Conservation (phyloP, 1,140 invertebrate genomes). For the Goniozus legneri region DNA sequence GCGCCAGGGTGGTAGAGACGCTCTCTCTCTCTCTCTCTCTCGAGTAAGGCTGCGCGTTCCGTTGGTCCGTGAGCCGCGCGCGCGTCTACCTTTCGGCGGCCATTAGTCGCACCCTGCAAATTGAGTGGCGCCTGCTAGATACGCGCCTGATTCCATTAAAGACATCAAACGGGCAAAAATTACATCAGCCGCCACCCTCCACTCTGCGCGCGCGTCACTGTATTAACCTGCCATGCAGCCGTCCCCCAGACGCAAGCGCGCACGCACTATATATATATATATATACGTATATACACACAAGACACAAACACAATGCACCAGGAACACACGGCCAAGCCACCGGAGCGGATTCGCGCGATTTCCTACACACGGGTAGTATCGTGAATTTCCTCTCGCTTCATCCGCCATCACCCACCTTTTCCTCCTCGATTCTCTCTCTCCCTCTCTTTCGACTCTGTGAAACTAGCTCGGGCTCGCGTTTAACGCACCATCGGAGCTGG, state of each 20-base stretch:
- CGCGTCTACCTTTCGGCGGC: slow-evolving; percentile 39
- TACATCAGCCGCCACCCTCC: slow-evolving; percentile 49
- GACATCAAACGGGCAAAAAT: slow-evolving; percentile 55
- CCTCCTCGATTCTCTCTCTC: not conserved
- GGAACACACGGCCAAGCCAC: too few species aligned
- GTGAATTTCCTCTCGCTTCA: not conserved
- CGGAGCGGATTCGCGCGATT: not conserved
- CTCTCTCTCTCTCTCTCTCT: too few species aligned
- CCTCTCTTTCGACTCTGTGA: slow-evolving; percentile 1
- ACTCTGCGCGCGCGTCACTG: slow-evolving; percentile 37
- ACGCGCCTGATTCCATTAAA: slow-evolving; percentile 53
- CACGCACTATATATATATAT: not conserved
- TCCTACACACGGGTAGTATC: not conserved
- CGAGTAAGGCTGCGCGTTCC: too few species aligned
- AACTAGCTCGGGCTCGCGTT: slow-evolving; percentile 16
- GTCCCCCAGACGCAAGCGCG: slow-evolving; percentile 5
- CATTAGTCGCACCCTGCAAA: slow-evolving; percentile 53
- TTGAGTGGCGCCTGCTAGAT: slow-evolving; percentile 53
- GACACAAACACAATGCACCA: too few species aligned
- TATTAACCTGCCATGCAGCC: slow-evolving; percentile 43
- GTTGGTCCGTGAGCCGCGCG: slow-evolving; percentile 10
- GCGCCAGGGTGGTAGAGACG: too few species aligned
- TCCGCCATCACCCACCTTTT: not conserved
- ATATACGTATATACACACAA: too few species aligned
- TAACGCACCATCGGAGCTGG: slow-evolving; percentile 16